phyloP scores from a whole-genome alignment of 2,797 vertebrate species.

The Bryconaethiops microstoma region DNA sequence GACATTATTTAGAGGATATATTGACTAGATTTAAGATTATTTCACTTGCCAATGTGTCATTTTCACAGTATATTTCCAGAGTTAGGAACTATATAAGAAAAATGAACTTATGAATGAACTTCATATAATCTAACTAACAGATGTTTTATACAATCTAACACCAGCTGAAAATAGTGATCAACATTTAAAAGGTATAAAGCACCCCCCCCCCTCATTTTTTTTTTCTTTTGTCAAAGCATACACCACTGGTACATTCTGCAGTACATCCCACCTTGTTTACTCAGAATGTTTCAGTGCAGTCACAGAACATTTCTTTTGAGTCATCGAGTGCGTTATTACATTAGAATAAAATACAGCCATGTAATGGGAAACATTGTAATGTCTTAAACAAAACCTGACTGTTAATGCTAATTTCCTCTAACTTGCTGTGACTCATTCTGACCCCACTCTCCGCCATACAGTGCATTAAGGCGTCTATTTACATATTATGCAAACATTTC shows the following conservation, averaged over 20 bases:
- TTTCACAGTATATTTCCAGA: too few relatives aligned
- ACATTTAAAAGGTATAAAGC: too few relatives aligned
- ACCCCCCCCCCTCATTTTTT: too few relatives aligned
- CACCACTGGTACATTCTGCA: not conserved
- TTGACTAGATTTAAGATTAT: too few relatives aligned
- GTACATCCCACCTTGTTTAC: not conserved
- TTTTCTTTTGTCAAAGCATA: too few relatives aligned
- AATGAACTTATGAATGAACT: too few relatives aligned
- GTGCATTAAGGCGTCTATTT: slow-evolving; percentile 1
- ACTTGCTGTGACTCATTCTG: not conserved
- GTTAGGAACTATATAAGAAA: too few relatives aligned
- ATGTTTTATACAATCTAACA: too few relatives aligned
- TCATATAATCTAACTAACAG: too few relatives aligned
- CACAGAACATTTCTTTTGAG: not conserved
- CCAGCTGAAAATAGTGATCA: too few relatives aligned
- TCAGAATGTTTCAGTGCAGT: not conserved
- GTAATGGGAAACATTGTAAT: not conserved
- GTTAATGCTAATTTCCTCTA: slow-evolving; percentile 1
- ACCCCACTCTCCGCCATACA: not conserved
- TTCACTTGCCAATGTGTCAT: too few relatives aligned
- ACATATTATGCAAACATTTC: slow-evolving; percentile 14
- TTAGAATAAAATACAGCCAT: not conserved
- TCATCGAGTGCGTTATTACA: not conserved
- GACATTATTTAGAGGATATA: too few relatives aligned
- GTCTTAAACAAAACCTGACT: not conserved